Evolutionary conservation across 2,113 vertebrate genomes (phyloP).

Genomic region (Catharus bicknelli): DNA sequence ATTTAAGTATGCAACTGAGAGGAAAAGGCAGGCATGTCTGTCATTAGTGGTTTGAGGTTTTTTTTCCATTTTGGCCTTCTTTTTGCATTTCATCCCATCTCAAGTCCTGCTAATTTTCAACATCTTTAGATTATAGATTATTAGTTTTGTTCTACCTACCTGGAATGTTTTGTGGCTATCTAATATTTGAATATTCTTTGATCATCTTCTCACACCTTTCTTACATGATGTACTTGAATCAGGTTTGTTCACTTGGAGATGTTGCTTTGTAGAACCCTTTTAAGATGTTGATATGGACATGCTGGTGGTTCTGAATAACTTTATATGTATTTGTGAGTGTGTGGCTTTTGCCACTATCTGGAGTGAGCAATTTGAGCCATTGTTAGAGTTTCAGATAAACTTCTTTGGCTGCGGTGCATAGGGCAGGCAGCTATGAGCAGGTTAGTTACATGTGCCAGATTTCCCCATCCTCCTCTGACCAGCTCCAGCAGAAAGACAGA

Average conservation of each 20-base stretch:
- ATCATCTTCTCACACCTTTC: not conserved
- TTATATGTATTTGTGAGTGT: not conserved
- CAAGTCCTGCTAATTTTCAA: not conserved
- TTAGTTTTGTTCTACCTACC: not conserved
- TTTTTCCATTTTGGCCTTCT: not conserved
- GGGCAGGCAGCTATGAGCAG: accelerated
- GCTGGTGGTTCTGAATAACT: not conserved
- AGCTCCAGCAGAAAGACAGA: not conserved
- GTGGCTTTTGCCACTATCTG: not conserved
- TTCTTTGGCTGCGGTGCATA: not conserved
- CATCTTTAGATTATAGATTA: not conserved
- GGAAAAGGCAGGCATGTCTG: not conserved
- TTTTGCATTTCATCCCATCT: not conserved
- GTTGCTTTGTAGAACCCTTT: not conserved
- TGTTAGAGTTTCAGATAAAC: not conserved
- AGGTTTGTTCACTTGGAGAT: not conserved
- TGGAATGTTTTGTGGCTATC: not conserved
- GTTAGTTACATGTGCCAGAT: not conserved
- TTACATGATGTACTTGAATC: not conserved
- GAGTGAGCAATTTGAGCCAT: not conserved
- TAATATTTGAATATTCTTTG: not conserved
- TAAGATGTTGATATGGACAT: not conserved
- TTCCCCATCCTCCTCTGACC: not conserved
- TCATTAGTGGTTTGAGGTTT: not conserved
- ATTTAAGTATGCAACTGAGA: not conserved